Evolutionary conservation across 2,113 vertebrate species (phyloP).

Genomic region (Lophochroa leadbeateri): DNA sequence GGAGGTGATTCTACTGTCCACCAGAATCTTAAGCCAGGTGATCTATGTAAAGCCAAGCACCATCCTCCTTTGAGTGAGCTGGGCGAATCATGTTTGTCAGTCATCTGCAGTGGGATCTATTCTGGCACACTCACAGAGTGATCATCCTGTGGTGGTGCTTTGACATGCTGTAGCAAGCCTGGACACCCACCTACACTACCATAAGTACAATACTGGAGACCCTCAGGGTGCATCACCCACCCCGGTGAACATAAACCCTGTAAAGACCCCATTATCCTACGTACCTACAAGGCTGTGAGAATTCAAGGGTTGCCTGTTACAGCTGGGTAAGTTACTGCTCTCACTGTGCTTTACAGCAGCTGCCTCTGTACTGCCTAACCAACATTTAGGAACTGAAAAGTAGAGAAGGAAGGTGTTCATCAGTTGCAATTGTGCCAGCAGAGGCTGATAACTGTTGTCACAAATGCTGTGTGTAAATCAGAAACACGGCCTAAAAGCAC

Average conservation of each 20-base stretch:
- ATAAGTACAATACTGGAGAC: neutral
- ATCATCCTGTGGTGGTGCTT: neutral
- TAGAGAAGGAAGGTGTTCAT: neutral
- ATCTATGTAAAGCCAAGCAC: neutral
- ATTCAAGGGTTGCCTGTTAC: neutral
- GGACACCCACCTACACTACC: neutral
- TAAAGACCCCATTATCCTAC: neutral
- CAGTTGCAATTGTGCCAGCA: neutral
- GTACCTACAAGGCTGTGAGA: neutral
- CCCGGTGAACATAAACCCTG: neutral
- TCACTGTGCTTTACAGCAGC: neutral
- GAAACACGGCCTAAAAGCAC: neutral
- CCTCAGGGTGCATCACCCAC: neutral
- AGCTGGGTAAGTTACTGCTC: neutral
- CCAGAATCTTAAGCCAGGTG: neutral
- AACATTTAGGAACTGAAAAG: neutral
- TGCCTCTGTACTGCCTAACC: neutral
- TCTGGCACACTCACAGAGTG: neutral
- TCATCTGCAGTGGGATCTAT: neutral
- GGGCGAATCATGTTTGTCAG: neutral
- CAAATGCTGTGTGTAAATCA: neutral
- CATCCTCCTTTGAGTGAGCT: neutral
- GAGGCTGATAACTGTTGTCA: neutral
- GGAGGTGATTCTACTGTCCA: neutral
- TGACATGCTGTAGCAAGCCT: neutral